A percentile compares a stretch with the other conserved stretches of the same genome.
Conservation (phyloP, 2,113 vertebrate genomes). For the Callithrix jacchus region DNA sequence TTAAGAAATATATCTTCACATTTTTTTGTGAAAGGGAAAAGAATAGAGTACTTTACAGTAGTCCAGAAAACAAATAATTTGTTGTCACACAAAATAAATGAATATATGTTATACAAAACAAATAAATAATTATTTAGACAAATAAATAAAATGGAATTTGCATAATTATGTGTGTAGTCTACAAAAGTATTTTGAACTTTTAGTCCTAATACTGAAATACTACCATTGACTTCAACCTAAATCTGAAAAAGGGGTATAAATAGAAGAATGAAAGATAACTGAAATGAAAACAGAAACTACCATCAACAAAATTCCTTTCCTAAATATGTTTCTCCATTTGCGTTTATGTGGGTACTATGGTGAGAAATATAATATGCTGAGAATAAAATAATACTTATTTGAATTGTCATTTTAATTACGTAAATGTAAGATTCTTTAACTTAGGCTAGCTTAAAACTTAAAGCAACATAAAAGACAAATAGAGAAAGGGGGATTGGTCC, state of each 20-base stretch:
- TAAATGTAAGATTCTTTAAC: neutral
- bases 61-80: neutral
- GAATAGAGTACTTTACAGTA: neutral
- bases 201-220: neutral
- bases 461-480: neutral
- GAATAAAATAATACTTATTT: neutral
- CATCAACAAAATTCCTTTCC: neutral
- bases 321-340: neutral
- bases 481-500: neutral
- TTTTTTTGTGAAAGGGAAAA: constrained; percentile 30
- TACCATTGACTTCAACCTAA: neutral
- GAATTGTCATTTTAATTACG: neutral
- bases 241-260: neutral
- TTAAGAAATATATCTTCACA: neutral
- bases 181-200: neutral
- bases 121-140: neutral
- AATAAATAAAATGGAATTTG: neutral
- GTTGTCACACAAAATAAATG: neutral
- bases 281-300: neutral
- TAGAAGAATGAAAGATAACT: neutral
- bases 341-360: neutral
- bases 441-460: neutral
- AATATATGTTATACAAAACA: neutral
- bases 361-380: neutral
- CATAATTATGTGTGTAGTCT: neutral